phyloP scores from a whole-genome alignment of 2,888 invertebrate genomes.

The Pandemis corylana region DNA sequence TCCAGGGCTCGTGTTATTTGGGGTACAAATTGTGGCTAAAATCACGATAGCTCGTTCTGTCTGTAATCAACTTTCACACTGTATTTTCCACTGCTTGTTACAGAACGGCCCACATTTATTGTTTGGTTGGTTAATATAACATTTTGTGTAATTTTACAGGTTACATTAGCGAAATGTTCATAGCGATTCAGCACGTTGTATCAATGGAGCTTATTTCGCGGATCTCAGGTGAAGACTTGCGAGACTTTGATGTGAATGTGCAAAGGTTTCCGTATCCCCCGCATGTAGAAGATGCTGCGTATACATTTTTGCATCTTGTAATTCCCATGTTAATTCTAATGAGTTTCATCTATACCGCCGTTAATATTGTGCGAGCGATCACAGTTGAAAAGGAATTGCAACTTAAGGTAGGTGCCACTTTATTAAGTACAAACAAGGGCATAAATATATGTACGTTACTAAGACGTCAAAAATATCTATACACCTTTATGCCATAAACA shows the following conservation, averaged over 20 bases:
- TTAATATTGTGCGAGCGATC: conserved; percentile 90
- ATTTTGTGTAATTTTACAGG: conserved; percentile 55
- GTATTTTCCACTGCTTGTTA: no score
- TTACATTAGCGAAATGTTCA: conserved; percentile 75
- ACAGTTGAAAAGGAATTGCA: conserved; percentile 91
- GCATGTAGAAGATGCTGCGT: conserved; percentile 87
- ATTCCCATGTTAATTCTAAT: conserved; percentile 91
- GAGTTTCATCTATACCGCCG: conserved; percentile 92
- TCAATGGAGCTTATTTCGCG: conserved; percentile 69
- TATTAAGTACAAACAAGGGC: background rate
- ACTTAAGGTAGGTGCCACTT: conserved; percentile 83
- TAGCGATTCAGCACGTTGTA: conserved; percentile 71
- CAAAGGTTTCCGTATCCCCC: conserved; percentile 90
- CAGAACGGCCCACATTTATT: background rate
- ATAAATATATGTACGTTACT: no score
- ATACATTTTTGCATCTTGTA: conserved; percentile 86
- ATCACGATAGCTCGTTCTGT: no score
- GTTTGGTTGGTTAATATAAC: background rate
- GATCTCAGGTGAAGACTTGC: conserved; percentile 59
- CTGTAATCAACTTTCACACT: no score
- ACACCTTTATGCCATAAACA: no score
- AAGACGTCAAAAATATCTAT: no score
- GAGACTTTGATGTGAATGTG: conserved; percentile 71
- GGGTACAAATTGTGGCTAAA: no score
- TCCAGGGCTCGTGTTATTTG: no score